phyloP scores from a whole-genome alignment of 2,797 vertebrate species.

The Sus cebifrons region DNA sequence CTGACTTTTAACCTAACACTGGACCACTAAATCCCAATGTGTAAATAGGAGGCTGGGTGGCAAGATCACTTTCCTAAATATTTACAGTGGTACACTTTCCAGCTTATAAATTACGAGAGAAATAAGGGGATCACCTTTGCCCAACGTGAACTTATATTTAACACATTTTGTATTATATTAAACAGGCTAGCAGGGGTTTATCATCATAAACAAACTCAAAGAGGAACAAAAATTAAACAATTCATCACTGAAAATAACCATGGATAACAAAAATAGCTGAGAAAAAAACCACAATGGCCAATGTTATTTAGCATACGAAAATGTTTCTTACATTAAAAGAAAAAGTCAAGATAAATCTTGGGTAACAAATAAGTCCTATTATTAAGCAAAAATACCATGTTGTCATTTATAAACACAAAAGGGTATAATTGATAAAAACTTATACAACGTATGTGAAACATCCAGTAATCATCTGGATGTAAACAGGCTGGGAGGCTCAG shows the following conservation, averaged over 20 bases:
- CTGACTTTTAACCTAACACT: constrained; percentile 64
- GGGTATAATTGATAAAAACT: constrained; percentile 51
- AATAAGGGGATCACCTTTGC: constrained; percentile 35
- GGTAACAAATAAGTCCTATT: constrained; percentile 52
- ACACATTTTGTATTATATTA: constrained; percentile 28
- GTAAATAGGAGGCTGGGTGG: constrained; percentile 63
- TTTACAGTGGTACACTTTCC: constrained; percentile 59
- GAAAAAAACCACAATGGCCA: neutral
- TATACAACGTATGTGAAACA: constrained; percentile 46
- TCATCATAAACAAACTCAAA: constrained; percentile 46
- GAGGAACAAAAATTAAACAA: constrained; percentile 62
- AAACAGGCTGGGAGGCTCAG: constrained; percentile 58
- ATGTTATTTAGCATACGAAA: constrained; percentile 37
- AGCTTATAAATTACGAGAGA: constrained; percentile 67
- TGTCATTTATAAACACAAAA: constrained; percentile 71
- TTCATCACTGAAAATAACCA: constrained; percentile 62
- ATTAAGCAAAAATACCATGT: constrained; percentile 68
- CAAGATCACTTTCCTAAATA: constrained; percentile 70
- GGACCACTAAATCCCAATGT: constrained; percentile 50
- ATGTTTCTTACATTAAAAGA: constrained; percentile 50
- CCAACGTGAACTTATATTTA: neutral
- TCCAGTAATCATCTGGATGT: constrained; percentile 34
- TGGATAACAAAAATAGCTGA: constrained; percentile 27
- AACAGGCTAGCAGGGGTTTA: constrained; percentile 45
- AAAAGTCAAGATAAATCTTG: constrained; percentile 20